Conservation (phyloP, 2,113 vertebrate genomes). For the Tetrax tetrax region DNA sequence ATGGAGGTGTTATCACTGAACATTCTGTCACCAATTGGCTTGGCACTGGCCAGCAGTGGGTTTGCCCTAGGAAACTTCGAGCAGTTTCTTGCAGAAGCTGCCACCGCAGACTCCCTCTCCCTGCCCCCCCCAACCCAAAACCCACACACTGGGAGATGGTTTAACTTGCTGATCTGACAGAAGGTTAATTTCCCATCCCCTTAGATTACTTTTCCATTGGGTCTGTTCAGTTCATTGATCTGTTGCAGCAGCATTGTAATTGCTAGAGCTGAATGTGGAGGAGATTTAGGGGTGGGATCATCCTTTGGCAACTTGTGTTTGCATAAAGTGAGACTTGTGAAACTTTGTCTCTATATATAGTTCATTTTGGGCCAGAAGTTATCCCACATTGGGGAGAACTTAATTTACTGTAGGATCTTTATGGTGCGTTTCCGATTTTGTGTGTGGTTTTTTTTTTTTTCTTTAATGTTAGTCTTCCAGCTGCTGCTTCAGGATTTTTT, state of each 20-base stretch:
- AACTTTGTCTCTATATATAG: not conserved
- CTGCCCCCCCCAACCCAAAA: no score
- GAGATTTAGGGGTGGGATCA: not conserved
- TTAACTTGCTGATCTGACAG: not conserved
- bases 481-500: not conserved
- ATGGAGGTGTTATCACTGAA: no score
- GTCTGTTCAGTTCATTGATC: not conserved
- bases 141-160: not conserved
- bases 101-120: no score
- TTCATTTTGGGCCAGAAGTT: not conserved
- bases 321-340: not conserved
- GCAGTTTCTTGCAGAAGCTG: no score
- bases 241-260: not conserved
- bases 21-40: no score
- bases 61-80: no score
- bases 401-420: not conserved
- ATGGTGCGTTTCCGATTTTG: not conserved
- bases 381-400: not conserved
- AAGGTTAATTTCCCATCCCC: not conserved
- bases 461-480: not conserved
- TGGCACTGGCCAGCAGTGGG: no score
- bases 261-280: not conserved
- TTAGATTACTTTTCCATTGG: not conserved
- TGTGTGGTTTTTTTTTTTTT: no score
- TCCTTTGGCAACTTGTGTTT: not conserved